These are phyloP conservation scores for Sinodicranocentrus sp. DNA, from an alignment of 2,888 invertebrate genomes.

Conservation along the genomic window DNA sequence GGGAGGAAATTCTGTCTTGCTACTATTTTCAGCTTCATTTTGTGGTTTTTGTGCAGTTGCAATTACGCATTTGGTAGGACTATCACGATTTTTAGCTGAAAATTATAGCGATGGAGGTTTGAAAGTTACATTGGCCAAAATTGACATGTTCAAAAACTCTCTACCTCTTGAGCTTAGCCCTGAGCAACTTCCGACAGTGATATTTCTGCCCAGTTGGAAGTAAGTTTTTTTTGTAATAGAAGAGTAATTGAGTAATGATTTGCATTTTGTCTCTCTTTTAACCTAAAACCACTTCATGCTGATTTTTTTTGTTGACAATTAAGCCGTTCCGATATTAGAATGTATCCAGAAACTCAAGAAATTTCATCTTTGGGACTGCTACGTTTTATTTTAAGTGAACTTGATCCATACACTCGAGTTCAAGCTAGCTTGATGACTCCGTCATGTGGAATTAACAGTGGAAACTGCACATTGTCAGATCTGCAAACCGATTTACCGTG, in stretches of 20 bases:
- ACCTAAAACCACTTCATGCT: neutral
- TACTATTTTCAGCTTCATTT: conserved; percentile 74
- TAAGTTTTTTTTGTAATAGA: conserved; percentile 51
- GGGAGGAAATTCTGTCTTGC: conserved; percentile 57
- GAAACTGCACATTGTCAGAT: conserved; percentile 16
- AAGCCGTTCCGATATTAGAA: conserved; percentile 70
- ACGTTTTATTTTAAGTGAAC: conserved; percentile 72
- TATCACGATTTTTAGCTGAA: conserved; percentile 71
- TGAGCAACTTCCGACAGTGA: conserved; percentile 72
- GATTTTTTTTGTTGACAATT: conserved; percentile 39
- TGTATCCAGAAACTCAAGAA: conserved; percentile 69
- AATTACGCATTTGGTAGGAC: conserved; percentile 69
- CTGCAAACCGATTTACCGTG: too few species aligned
- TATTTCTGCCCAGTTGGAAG: conserved; percentile 73
- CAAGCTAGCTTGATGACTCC: conserved; percentile 71
- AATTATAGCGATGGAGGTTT: conserved; percentile 59
- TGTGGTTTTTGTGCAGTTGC: conserved; percentile 74
- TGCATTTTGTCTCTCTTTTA: neutral
- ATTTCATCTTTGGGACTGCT: conserved; percentile 71
- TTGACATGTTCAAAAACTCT: conserved; percentile 74
- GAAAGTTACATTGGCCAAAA: conserved; percentile 69
- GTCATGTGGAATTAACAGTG: conserved; percentile 42
- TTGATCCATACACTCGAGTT: conserved; percentile 71
- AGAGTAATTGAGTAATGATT: neutral
- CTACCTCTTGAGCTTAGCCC: conserved; percentile 71